Evolutionary conservation across 1,140 invertebrate species (phyloP).

Genomic region (Tetramorium parvispinum): DNA sequence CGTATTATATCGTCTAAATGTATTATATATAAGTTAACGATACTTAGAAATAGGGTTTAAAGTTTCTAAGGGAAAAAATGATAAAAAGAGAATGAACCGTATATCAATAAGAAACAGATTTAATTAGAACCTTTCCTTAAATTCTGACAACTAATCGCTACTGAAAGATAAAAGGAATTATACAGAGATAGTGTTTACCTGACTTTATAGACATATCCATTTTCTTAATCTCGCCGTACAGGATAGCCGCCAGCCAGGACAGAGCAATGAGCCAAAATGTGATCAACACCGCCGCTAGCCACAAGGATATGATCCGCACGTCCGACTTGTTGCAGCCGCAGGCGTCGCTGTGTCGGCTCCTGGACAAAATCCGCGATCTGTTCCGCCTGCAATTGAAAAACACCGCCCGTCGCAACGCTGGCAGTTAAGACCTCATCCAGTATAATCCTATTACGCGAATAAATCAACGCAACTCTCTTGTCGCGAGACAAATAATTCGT

Average conservation of each 20-base stretch:
- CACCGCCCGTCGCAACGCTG: not conserved
- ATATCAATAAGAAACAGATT: not conserved
- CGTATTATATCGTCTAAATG: not conserved
- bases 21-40: not conserved
- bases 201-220: constrained; percentile 84
- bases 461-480: not conserved
- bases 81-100: not conserved
- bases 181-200: constrained; percentile 77
- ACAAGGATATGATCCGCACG: constrained; percentile 79
- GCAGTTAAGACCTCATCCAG: too few species aligned
- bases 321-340: constrained; percentile 78
- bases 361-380: constrained; percentile 68
- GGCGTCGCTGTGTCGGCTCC: constrained; percentile 70
- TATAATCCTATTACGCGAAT: too few species aligned
- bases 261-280: constrained; percentile 84
- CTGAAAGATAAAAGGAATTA: not conserved
- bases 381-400: constrained; percentile 73
- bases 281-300: constrained; percentile 80
- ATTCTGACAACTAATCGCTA: not conserved
- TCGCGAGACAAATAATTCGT: not conserved
- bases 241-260: constrained; percentile 84
- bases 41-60: not conserved
- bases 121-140: constrained; percentile 53
- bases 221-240: constrained; percentile 84
- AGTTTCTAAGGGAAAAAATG: not conserved